A percentile compares a stretch with the other conserved stretches of the same genome.
Conservation (phyloP, 2,113 vertebrate species). For the Spheniscus mendiculus region DNA sequence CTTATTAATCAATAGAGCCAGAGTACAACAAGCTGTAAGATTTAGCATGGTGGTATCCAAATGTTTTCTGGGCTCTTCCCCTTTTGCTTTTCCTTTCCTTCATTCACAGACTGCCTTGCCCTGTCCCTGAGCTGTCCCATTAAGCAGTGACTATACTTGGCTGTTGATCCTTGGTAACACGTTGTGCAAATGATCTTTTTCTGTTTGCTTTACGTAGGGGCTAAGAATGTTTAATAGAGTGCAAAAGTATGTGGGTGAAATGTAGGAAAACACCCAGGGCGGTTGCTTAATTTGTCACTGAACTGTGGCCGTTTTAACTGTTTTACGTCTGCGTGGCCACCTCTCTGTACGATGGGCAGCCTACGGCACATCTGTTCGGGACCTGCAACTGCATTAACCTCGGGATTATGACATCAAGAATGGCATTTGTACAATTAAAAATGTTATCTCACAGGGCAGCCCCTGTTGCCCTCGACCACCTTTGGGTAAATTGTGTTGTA, state of each 20-base stretch:
- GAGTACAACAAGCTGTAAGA: neutral
- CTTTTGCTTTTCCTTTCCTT: neutral
- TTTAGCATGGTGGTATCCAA: neutral
- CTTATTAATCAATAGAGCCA: neutral
- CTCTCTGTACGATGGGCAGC: rapidly evolving
- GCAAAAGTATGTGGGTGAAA: neutral
- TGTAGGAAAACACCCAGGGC: neutral
- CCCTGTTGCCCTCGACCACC: slow-evolving; percentile 31
- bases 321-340: neutral
- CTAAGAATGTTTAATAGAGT: neutral
- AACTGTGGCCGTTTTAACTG: neutral
- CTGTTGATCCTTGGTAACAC: neutral
- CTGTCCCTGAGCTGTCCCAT: neutral
- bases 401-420: slow-evolving; percentile 57
- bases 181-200: neutral
- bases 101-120: neutral
- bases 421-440: slow-evolving; percentile 70
- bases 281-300: neutral
- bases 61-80: neutral
- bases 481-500: slow-evolving; percentile 24
- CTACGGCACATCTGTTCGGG: neutral
- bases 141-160: neutral
- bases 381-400: slow-evolving; percentile 40
- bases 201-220: neutral
- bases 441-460: slow-evolving; percentile 53